phyloP scores from a whole-genome alignment of 2,888 invertebrate species.

The Napeogenes sylphis region DNA sequence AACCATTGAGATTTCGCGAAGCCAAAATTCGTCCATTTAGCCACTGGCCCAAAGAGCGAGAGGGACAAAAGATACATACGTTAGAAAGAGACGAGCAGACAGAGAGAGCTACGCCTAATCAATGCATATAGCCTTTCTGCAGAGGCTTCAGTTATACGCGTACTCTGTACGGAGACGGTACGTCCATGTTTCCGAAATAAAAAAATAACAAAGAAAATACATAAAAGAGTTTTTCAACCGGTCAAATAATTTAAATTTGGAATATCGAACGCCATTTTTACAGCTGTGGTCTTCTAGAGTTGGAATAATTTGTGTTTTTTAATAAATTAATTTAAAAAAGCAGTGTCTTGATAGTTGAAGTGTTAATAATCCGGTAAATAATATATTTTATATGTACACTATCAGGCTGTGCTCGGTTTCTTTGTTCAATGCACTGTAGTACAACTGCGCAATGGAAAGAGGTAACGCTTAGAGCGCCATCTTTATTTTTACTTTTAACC shows the following conservation, averaged over 20 bases:
- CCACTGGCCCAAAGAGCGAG: slow-evolving; percentile 49
- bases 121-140: slow-evolving; percentile 72
- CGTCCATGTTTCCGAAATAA: slow-evolving; percentile 31
- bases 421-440: not conserved
- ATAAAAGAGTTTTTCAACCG: slow-evolving; percentile 33
- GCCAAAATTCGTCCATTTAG: slow-evolving; percentile 69
- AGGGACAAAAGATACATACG: slow-evolving; percentile 39
- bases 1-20: slow-evolving; percentile 52
- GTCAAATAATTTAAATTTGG: slow-evolving; percentile 19
- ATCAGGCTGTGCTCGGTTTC: no score
- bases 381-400: no score
- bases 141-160: slow-evolving; percentile 64
- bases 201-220: slow-evolving; percentile 44
- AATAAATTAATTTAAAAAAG: no score
- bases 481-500: slow-evolving; percentile 4
- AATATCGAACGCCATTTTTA: slow-evolving; percentile 3
- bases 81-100: slow-evolving; percentile 47
- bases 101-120: slow-evolving; percentile 68
- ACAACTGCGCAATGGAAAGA: slow-evolving; percentile 5
- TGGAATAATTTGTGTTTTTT: no score
- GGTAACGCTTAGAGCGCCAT: slow-evolving; percentile 3
- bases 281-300: slow-evolving; percentile 2
- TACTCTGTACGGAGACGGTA: slow-evolving; percentile 47
- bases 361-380: no score
- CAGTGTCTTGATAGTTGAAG: no score